Conservation (phyloP, 2,888 invertebrate genomes). For the Lepas anatifera region DNA sequence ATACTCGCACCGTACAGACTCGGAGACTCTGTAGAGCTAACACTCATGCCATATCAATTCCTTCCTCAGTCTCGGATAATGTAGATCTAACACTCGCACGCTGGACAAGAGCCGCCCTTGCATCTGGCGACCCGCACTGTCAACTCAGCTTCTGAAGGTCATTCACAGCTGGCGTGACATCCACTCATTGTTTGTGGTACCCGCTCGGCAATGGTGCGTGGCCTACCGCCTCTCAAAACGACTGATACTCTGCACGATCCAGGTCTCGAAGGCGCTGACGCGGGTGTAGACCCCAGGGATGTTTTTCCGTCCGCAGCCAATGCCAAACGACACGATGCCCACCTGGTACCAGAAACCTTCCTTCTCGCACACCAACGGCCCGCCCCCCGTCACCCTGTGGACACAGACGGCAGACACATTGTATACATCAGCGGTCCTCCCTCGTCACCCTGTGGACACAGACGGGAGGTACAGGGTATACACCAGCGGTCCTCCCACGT, state of each 20-base stretch:
- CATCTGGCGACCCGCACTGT: no score
- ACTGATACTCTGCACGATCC: constrained; percentile 31
- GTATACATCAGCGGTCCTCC: no score
- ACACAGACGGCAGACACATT: background rate
- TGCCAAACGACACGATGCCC: constrained; percentile 34
- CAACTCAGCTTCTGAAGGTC: no score
- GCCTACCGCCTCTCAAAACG: background rate
- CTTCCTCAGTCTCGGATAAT: no score
- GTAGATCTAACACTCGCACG: no score
- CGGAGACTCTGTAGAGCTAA: no score
- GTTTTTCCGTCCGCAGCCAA: constrained; percentile 32
- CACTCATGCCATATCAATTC: no score
- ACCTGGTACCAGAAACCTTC: constrained; percentile 35
- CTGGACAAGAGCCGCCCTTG: no score
- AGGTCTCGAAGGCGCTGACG: constrained; percentile 31
- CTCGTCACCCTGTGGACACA: background rate
- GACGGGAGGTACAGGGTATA: background rate
- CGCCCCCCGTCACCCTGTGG: constrained; percentile 31
- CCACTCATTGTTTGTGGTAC: background rate
- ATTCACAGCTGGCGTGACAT: background rate
- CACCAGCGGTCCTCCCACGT: no score
- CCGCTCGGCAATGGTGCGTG: constrained; percentile 11
- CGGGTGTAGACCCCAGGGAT: constrained; percentile 37
- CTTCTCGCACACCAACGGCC: constrained; percentile 35
- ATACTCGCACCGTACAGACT: no score